Base-by-base conservation (phyloP, 2,113 vertebrate species). In the Chaetodon trifascialis region DNA sequence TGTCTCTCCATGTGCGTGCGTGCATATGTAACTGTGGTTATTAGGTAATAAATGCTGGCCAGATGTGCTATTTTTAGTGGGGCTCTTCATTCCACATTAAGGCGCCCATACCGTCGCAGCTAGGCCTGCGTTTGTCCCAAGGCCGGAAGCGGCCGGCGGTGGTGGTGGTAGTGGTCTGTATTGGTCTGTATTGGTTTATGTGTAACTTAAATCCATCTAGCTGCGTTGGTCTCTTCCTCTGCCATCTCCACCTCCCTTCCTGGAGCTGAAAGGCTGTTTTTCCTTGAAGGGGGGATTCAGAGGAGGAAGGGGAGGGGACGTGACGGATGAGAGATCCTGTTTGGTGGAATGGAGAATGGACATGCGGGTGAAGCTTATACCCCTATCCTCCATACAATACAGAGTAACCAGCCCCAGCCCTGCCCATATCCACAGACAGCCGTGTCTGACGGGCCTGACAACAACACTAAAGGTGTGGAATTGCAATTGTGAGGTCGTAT, bases 311-410 rank as follows among this genome's bases (percentile, higher is more conserved):
- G 77, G 40, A 81, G 49, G 79, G 51, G 73, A 83, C 56, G 88
- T 92, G 87, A 94, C 77, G 90, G 88, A 88, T 94, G 92, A 94
- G 90, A 91, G 89, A 89, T 84, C 83, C 66, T 91, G 89, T 93
- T 92, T 83, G 84, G 79, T 49, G 67, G 59, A 86, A 69, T 1
- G 30, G 66, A 88, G 87, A 89, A 90, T 88, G 67, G 84, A 76
- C 76, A 64, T 84, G 80, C 74, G 66, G 70, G 79, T 80, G 86
- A 79, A 83, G 90, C 76, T 83, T 82, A 25, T 73, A 70, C 74
- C 85, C 85, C 82, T 76, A 83, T 89, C 86, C 74, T 54, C 67
- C 2, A 73, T 38, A 93, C 81, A 93, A 93, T 73, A 59, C 65
- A 46, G 81, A 79, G 38, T 67, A 81, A 73, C 86, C 67, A 74